phyloP scores from a whole-genome alignment of 1,140 invertebrate genomes.

The Trichoplusia ni region DNA sequence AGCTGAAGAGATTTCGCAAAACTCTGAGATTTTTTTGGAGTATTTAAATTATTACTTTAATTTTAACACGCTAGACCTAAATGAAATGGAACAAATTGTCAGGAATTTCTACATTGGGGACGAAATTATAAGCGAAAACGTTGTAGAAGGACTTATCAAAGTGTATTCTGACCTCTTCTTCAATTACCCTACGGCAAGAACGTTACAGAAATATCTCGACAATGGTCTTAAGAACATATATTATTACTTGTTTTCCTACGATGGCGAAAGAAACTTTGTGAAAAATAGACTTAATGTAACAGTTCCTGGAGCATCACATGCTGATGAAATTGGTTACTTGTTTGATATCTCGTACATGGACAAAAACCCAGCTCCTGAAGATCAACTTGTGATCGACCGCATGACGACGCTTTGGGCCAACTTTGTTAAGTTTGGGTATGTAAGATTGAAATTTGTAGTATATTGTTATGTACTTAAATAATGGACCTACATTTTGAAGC shows the following conservation, averaged over 20 bases:
- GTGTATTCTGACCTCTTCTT: constrained; percentile 45
- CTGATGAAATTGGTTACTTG: constrained; percentile 51
- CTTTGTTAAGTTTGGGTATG: constrained; percentile 51
- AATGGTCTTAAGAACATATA: constrained; percentile 36
- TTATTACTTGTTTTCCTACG: constrained; percentile 47
- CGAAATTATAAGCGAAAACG: constrained; percentile 26
- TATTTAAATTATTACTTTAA: constrained; percentile 35
- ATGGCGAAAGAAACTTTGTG: constrained; percentile 44
- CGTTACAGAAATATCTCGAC: constrained; percentile 39
- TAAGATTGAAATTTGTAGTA: too few relatives aligned
- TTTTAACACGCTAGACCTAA: constrained; percentile 29
- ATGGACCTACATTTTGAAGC: too few relatives aligned
- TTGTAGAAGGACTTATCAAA: constrained; percentile 21
- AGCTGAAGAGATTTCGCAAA: constrained; percentile 1
- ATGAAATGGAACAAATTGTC: constrained; percentile 28
- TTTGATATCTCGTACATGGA: constrained; percentile 42
- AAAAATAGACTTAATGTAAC: constrained; percentile 42
- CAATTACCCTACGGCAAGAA: constrained; percentile 40
- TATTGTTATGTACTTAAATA: too few relatives aligned
- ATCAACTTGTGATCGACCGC: constrained; percentile 42
- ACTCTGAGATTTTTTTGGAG: constrained; percentile 24
- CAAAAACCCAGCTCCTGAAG: constrained; percentile 24
- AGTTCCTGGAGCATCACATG: constrained; percentile 36
- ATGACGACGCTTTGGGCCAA: constrained; percentile 50
- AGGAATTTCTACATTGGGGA: constrained; percentile 48